Base-by-base conservation (phyloP, 2,888 invertebrate species). In the Drosophila dives region DNA sequence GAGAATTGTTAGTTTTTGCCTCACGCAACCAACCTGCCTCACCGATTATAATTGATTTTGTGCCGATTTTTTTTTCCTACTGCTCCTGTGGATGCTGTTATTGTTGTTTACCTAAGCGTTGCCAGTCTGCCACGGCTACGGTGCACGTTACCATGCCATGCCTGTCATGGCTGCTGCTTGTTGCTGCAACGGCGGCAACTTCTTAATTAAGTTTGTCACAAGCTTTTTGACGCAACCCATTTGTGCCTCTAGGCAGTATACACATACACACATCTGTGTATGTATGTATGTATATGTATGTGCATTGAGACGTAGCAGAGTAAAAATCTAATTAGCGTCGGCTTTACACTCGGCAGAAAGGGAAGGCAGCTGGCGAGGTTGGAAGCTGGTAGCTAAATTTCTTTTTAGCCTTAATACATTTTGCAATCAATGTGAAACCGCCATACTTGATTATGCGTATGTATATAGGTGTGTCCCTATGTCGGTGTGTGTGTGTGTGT, bases 121-220 rank as follows among this genome's bases (percentile, higher is more conserved):
- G 70, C 55, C 38, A 42, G 50, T 45, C 53, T 45, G 56, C 26
- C 23, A 54, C 53, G 23, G 48, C 26, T 20, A 26, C 11, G 60
- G 26, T 75, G 72, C 61, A 64, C 34, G 32, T 38, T 50, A 34
- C 61, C 67, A 62, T 48, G 68, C 48, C 59, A 58, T 32, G 64
- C 56, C 72, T 55, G 26, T 23, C 23, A 15, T 7, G 72, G 53
- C 58, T 67, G 73, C 49, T 59, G 72, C 55, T 75, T 70, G 81
- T 65, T 67, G 80, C 77, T 69, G 80, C 77, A 69, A 61, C 75
- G 67, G 71, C 71, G 74, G 71, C 72, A 79, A 77, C 79, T 81
- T 79, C 86, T 83, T 85, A 85, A 85, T 85, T 86, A 83, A 84
- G 86, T 85, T 85, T 84, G 71, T 72, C 51, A 69, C 72, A 58